A percentile compares a stretch with the other conserved stretches of the same genome.
Conservation (phyloP, 2,888 invertebrate genomes). For the Eudasyphora cyanicolor region DNA sequence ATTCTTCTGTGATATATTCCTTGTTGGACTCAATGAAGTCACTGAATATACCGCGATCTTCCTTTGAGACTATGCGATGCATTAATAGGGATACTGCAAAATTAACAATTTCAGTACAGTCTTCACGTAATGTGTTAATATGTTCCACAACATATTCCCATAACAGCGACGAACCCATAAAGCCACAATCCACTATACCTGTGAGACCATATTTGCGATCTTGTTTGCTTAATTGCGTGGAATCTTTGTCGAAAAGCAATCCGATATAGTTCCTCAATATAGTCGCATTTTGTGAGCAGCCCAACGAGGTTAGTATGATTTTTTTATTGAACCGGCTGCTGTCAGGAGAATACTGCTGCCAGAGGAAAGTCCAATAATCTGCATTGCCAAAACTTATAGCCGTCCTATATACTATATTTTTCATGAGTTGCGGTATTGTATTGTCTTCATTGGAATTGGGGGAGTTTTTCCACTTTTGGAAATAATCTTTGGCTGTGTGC, state of each 20-base stretch:
- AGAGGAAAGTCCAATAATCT: slow-evolving; percentile 88
- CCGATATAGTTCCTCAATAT: not conserved
- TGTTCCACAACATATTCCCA: not conserved
- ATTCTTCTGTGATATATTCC: not conserved
- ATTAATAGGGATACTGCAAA: not conserved
- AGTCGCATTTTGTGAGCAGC: slow-evolving; percentile 81
- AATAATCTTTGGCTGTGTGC: slow-evolving; percentile 83
- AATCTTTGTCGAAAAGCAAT: not conserved
- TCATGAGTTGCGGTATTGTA: slow-evolving; percentile 86
- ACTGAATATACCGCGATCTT: not conserved
- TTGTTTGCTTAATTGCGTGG: not conserved
- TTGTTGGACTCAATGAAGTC: not conserved
- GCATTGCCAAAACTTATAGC: slow-evolving; percentile 85
- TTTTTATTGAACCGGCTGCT: slow-evolving; percentile 86
- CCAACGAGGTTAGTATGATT: slow-evolving; percentile 84
- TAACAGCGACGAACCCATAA: not conserved
- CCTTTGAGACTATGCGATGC: not conserved
- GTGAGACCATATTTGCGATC: not conserved
- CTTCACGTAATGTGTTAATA: not conserved
- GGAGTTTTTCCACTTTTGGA: slow-evolving; percentile 83
- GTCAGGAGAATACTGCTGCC: slow-evolving; percentile 84
- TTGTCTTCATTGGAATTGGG: slow-evolving; percentile 83
- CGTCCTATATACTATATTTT: slow-evolving; percentile 86
- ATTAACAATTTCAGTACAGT: not conserved
- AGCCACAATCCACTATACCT: not conserved